Evolutionary conservation across 2,113 vertebrate genomes (phyloP).

Genomic region (Bujurquina vittata): DNA sequence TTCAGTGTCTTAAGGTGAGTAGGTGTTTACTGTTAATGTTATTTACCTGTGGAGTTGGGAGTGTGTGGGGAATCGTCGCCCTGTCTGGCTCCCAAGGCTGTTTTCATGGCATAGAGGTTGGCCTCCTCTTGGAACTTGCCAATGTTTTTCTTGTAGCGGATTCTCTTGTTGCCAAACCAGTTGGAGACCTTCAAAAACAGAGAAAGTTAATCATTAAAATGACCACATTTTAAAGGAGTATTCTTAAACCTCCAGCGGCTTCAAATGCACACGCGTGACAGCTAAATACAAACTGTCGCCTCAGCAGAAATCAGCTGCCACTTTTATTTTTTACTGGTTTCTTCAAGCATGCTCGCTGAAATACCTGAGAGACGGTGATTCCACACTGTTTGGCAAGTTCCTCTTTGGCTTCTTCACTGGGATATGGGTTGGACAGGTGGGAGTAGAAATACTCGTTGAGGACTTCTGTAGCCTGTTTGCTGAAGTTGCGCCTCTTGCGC

Average conservation of each 20-base stretch:
- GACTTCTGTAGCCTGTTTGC: slow-evolving; percentile 92
- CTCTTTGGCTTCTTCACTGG: slow-evolving; percentile 93
- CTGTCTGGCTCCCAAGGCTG: slow-evolving; percentile 86
- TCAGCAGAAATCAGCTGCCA: background rate
- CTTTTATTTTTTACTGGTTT: background rate
- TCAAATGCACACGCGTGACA: background rate
- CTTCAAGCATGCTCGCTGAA: background rate
- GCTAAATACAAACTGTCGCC: background rate
- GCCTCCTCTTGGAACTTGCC: slow-evolving; percentile 95
- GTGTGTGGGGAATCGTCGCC: slow-evolving; percentile 89
- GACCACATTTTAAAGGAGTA: background rate
- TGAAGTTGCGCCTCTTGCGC: slow-evolving; percentile 92
- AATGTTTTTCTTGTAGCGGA: slow-evolving; percentile 95
- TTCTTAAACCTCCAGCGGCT: background rate
- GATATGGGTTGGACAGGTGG: slow-evolving; percentile 92
- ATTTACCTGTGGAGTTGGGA: slow-evolving; percentile 84
- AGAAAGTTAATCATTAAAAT: background rate
- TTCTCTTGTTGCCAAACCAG: slow-evolving; percentile 96
- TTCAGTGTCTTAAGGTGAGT: background rate
- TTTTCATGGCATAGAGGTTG: slow-evolving; percentile 93
- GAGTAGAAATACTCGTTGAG: slow-evolving; percentile 95
- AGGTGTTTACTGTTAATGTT: background rate
- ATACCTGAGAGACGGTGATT: slow-evolving; percentile 92
- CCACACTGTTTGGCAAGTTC: slow-evolving; percentile 89
- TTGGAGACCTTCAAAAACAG: slow-evolving; percentile 85